A percentile compares a stretch with the other conserved stretches of the same genome.
Evolutionary conservation across 2,797 vertebrate genomes (phyloP).

Genomic region (Chaetophractus vellerosus): DNA sequence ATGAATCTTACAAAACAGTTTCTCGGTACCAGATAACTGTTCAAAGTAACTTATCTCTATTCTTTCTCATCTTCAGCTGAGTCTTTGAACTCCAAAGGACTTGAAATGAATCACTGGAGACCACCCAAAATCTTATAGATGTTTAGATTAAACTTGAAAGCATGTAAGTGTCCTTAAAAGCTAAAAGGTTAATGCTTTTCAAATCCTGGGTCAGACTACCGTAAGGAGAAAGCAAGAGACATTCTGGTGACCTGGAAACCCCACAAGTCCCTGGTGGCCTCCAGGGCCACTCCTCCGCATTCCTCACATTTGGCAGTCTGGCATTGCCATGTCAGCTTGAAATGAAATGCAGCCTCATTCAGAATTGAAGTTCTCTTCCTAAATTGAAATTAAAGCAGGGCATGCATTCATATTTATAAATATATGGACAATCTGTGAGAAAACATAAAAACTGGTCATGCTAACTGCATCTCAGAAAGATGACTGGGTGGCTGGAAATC

Average conservation of each 20-base stretch:
- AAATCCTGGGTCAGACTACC: constrained; percentile 69
- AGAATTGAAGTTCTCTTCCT: neutral
- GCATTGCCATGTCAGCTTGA: neutral
- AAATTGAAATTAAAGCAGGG: neutral
- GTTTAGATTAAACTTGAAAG: constrained; percentile 73
- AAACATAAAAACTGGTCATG: neutral
- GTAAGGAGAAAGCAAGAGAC: constrained; percentile 32
- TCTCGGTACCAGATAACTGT: neutral
- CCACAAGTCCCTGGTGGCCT: neutral
- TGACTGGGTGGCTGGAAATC: neutral
- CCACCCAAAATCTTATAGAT: constrained; percentile 69
- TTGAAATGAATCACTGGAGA: constrained; percentile 50
- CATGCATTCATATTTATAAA: neutral
- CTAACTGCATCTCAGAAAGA: neutral
- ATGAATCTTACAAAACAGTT: neutral
- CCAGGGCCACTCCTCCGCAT: neutral
- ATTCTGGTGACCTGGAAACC: constrained; percentile 69
- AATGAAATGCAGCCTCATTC: neutral
- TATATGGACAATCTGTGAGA: neutral
- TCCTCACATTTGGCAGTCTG: neutral
- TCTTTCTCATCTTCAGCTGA: neutral
- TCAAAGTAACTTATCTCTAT: neutral
- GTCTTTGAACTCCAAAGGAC: constrained; percentile 33
- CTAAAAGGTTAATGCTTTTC: constrained; percentile 75
- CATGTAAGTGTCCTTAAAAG: constrained; percentile 58